phyloP scores from a whole-genome alignment of 2,888 invertebrate genomes.

The Dascillus cervinus region DNA sequence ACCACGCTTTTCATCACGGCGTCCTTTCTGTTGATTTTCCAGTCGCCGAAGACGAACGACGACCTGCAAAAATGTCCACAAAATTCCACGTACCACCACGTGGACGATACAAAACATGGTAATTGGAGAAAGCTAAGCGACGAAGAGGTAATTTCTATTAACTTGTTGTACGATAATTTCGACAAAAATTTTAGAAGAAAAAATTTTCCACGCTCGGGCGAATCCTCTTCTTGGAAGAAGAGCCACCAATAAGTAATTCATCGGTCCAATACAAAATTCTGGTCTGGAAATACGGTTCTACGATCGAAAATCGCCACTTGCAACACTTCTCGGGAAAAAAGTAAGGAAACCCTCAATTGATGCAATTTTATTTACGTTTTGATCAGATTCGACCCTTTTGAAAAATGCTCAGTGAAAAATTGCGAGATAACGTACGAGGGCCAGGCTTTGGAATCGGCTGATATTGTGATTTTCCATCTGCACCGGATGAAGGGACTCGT shows the following conservation, averaged over 20 bases:
- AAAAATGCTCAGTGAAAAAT: conserved; percentile 53
- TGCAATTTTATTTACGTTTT: too few species aligned
- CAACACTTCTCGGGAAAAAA: conserved; percentile 25
- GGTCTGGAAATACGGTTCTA: conserved; percentile 53
- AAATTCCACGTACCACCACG: background rate
- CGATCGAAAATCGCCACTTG: conserved; percentile 50
- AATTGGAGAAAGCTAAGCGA: conserved; percentile 18
- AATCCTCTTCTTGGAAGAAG: conserved; percentile 37
- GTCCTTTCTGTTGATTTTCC: conserved; percentile 3
- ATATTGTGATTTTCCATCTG: conserved; percentile 58
- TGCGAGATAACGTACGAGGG: conserved; percentile 53
- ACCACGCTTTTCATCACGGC: conserved; percentile 5
- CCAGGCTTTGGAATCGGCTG: conserved; percentile 44
- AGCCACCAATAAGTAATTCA: conserved; percentile 23
- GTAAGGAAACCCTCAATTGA: background rate
- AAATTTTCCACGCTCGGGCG: conserved; percentile 38
- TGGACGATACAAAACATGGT: conserved; percentile 1
- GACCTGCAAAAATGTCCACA: too few species aligned
- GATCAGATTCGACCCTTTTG: conserved; percentile 49
- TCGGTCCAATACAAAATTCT: conserved; percentile 45
- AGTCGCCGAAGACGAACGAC: too few species aligned
- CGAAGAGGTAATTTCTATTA: conserved; percentile 9
- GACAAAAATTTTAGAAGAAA: conserved; percentile 2
- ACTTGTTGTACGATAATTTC: background rate
- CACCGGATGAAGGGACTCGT: conserved; percentile 42